Percentiles rank a stretch among this genome's conserved stretches.
Evolutionary conservation across 1,140 invertebrate species (phyloP).

Genomic region (Pseudomyrmex sp.): DNA sequence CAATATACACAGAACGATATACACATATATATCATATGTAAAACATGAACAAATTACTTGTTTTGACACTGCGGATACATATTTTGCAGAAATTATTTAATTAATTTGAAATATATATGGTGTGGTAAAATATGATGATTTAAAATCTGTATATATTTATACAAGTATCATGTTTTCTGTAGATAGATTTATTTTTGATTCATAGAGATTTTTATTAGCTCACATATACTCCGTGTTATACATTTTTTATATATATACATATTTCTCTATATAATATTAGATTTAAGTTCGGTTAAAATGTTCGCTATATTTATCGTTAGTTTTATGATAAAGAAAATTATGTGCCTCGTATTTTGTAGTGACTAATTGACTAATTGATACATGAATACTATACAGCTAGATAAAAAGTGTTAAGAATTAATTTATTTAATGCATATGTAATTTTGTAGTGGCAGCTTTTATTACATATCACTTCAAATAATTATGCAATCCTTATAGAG

Average conservation of each 20-base stretch:
- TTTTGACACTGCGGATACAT: slow-evolving; percentile 13
- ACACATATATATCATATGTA: neutral
- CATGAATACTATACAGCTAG: slow-evolving; percentile 49
- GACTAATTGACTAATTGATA: slow-evolving; percentile 59
- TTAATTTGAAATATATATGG: slow-evolving; percentile 34
- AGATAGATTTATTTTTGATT: slow-evolving; percentile 72
- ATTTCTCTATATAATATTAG: slow-evolving; percentile 52
- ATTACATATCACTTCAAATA: slow-evolving; percentile 71
- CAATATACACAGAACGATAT: neutral
- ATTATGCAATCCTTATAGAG: slow-evolving; percentile 65
- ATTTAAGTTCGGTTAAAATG: slow-evolving; percentile 58
- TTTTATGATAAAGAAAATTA: slow-evolving; percentile 70
- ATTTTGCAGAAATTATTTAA: slow-evolving; percentile 28
- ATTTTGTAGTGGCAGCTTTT: slow-evolving; percentile 74
- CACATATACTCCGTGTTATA: slow-evolving; percentile 51
- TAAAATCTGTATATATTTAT: slow-evolving; percentile 61
- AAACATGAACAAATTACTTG: slow-evolving; percentile 40
- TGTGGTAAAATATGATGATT: slow-evolving; percentile 28
- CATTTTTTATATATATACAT: slow-evolving; percentile 71
- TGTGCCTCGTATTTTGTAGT: slow-evolving; percentile 74
- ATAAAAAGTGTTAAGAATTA: slow-evolving; percentile 72
- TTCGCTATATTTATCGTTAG: slow-evolving; percentile 68
- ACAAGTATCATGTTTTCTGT: slow-evolving; percentile 62
- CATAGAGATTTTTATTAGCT: slow-evolving; percentile 61
- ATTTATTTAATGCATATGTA: slow-evolving; percentile 77